Evolutionary conservation across 2,797 vertebrate genomes (phyloP).

Genomic region (Sebastes matsubarae): DNA sequence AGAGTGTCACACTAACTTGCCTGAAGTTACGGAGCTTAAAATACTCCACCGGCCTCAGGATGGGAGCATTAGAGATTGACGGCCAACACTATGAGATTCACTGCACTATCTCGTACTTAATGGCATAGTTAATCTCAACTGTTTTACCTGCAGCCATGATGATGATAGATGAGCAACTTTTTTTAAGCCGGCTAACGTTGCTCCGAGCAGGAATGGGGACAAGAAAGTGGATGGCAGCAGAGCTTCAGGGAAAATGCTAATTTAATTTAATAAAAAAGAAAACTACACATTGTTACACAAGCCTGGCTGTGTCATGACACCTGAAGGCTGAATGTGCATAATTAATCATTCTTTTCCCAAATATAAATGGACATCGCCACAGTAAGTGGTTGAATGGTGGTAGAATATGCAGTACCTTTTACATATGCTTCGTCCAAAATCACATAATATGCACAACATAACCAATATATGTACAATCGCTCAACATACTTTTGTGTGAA

Average conservation of each 20-base stretch:
- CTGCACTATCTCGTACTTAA: slow-evolving; percentile 38
- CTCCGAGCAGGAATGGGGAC: not conserved
- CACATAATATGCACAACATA: not conserved
- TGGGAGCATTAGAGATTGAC: slow-evolving; percentile 38
- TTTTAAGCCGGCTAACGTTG: not conserved
- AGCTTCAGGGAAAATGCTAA: slow-evolving; percentile 2
- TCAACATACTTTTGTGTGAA: not conserved
- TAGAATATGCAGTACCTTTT: not conserved
- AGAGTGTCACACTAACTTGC: slow-evolving; percentile 12
- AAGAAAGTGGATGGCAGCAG: not conserved
- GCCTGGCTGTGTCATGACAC: not conserved
- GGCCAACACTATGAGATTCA: slow-evolving; percentile 25
- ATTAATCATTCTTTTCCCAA: not conserved
- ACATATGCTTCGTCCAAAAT: not conserved
- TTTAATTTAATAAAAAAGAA: slow-evolving; percentile 1
- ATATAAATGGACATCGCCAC: not conserved
- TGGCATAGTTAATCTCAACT: slow-evolving; percentile 45
- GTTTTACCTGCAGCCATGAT: slow-evolving; percentile 40
- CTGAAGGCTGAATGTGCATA: not conserved
- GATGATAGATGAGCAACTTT: slow-evolving; percentile 32
- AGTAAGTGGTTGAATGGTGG: not conserved
- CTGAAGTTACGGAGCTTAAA: slow-evolving; percentile 43
- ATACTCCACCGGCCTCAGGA: slow-evolving; percentile 44
- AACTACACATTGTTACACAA: not conserved
- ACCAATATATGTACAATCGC: not conserved